Evolutionary conservation across 2,797 vertebrate species (phyloP), one percentile per base, ranked within the genome.

Genomic region (Lateolabrax maculatus): DNA sequence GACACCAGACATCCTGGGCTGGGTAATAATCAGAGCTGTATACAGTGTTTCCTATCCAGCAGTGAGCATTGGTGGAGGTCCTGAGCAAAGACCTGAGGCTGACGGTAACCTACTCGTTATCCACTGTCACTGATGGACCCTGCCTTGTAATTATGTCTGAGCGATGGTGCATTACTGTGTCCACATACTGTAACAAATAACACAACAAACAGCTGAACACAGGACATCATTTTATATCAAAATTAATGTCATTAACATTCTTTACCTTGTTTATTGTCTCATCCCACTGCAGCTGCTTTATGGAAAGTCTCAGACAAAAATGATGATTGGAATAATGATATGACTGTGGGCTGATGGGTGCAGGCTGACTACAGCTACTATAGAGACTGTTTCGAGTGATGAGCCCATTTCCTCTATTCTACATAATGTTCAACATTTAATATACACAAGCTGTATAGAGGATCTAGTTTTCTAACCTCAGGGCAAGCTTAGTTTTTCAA

Each of bases 121-220:
- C 75, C 85, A 85, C 80, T 48, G 80, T 88, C 86, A 84, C 84
- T 81, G 89, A 89, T 73, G 70, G 73, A 63, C 51, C 39, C 48
- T 78, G 82, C 83, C 87, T 87, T 93, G 85, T 92, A 89, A 93
- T 93, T 89, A 90, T 25, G 69, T 75, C 80, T 68, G 61, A 71
- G 63, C 39, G 4, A 72, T 56, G 60, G 52, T 67, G 84, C 80
- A 82, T 85, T 62, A 67, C 79, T n/a, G 73, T 29, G 75, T 79
- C 63, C 79, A 68, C 77, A 69, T 69, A 84, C 84, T 82, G 74
- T 53, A 77, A 79, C 75, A 68, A 85, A 85, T 51, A 77, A 84
- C 44, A 80, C 51, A 61, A 86, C 55, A 57, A 34, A 56, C 12
- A 21, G 36, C 11, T 44, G 75, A 73, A 69, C 55, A 63, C 29